A percentile compares a stretch with the other conserved stretches of the same genome.
Conservation (phyloP, 2,797 vertebrate species). For the Gadopsis marmoratus region DNA sequence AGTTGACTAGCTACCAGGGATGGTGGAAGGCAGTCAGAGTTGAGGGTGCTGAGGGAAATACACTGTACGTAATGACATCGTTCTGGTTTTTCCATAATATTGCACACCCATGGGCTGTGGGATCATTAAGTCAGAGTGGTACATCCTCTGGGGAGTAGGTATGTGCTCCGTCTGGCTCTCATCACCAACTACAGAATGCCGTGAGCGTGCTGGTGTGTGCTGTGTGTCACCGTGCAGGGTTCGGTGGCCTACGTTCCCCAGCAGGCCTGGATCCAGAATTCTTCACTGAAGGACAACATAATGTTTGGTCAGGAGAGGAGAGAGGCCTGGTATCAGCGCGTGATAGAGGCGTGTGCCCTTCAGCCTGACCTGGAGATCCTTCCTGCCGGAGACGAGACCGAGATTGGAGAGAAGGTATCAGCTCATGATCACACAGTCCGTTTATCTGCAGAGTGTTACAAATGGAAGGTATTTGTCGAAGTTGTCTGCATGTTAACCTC, state of each 20-base stretch:
- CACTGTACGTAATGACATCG: not conserved
- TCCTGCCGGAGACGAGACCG: slow-evolving; percentile 91
- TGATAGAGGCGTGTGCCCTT: slow-evolving; percentile 92
- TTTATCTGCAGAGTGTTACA: not conserved
- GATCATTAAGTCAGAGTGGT: not conserved
- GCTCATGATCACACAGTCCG: not conserved
- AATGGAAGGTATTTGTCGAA: not conserved
- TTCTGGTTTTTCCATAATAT: not conserved
- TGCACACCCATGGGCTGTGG: not conserved
- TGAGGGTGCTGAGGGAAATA: not conserved
- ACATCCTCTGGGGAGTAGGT: not conserved
- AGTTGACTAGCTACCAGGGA: not conserved
- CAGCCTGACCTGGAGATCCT: slow-evolving; percentile 93
- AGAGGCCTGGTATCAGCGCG: slow-evolving; percentile 86
- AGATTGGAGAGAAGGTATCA: slow-evolving; percentile 97
- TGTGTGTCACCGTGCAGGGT: slow-evolving; percentile 86
- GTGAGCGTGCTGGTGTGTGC: not conserved
- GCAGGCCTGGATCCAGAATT: slow-evolving; percentile 98
- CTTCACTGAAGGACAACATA: slow-evolving; percentile 93
- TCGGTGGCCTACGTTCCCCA: slow-evolving; percentile 94
- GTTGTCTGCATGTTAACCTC: not conserved
- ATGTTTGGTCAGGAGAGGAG: slow-evolving; percentile 89
- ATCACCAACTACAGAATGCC: not conserved
- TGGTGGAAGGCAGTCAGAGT: not conserved
- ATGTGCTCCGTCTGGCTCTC: not conserved